phyloP scores from a whole-genome alignment of 2,113 vertebrate genomes.

The Poicephalus gulielmi region DNA sequence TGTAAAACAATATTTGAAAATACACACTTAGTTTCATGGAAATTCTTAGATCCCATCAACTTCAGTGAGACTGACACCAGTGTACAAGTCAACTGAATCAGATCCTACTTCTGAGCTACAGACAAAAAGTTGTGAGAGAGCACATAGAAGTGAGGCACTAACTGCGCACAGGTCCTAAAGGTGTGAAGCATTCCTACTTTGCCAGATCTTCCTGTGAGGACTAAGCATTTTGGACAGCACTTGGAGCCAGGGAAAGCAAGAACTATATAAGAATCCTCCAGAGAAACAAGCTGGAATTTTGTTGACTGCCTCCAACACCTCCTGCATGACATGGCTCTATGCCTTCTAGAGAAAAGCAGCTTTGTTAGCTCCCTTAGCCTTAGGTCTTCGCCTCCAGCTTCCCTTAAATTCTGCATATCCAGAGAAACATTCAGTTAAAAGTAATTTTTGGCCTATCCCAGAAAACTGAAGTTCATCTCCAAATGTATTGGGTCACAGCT shows the following conservation, averaged over 20 bases:
- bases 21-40: not conserved
- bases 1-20: not conserved
- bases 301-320: not conserved
- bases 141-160: not conserved
- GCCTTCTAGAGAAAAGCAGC: not conserved
- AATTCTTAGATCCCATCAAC: not conserved
- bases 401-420: not conserved
- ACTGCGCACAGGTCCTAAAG: not conserved
- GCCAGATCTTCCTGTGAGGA: not conserved
- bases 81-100: not conserved
- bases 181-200: not conserved
- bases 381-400: not conserved
- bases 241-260: not conserved
- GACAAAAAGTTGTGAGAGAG: not conserved
- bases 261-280: not conserved
- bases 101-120: not conserved
- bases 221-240: not conserved
- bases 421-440: not conserved
- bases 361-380: fast-evolving
- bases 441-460: not conserved
- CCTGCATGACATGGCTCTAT: not conserved
- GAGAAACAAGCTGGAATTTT: not conserved
- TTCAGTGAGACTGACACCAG: not conserved
- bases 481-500: not conserved
- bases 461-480: not conserved